Percentiles rank a stretch among this genome's conserved stretches.
phyloP scores from a whole-genome alignment of 2,797 vertebrate genomes.

The Prionace glauca region DNA sequence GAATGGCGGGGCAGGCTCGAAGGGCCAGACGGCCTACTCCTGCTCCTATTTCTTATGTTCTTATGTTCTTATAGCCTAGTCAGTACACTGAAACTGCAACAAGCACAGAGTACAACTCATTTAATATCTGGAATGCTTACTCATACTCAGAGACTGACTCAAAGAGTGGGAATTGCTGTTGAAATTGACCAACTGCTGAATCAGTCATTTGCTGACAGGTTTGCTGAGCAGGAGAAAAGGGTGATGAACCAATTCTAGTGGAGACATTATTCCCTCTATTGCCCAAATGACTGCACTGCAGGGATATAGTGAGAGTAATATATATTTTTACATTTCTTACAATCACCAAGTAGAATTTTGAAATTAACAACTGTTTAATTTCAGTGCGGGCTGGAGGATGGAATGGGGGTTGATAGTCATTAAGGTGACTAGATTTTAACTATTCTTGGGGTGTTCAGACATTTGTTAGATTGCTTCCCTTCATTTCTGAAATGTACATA shows the following conservation, averaged over 20 bases:
- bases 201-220: not conserved
- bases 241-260: not conserved
- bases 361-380: not conserved
- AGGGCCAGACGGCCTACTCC: too few relatives aligned
- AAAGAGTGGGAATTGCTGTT: not conserved
- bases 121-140: not conserved
- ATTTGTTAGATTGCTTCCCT: not conserved
- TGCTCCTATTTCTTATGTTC: too few relatives aligned
- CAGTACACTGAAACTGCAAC: not conserved
- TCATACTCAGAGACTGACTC: not conserved
- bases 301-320: not conserved
- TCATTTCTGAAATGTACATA: not conserved
- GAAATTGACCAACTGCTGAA: not conserved
- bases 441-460: not conserved
- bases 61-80: not conserved
- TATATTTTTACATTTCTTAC: not conserved
- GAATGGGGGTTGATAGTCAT: not conserved
- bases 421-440: not conserved
- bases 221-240: not conserved
- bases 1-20: too few relatives aligned
- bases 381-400: too few relatives aligned
- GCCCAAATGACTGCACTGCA: not conserved
- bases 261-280: constrained; percentile 28
- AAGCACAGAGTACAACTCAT: constrained; percentile 1
- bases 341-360: not conserved